phyloP scores from a whole-genome alignment of 2,797 vertebrate species.

The Channallabes apus region DNA sequence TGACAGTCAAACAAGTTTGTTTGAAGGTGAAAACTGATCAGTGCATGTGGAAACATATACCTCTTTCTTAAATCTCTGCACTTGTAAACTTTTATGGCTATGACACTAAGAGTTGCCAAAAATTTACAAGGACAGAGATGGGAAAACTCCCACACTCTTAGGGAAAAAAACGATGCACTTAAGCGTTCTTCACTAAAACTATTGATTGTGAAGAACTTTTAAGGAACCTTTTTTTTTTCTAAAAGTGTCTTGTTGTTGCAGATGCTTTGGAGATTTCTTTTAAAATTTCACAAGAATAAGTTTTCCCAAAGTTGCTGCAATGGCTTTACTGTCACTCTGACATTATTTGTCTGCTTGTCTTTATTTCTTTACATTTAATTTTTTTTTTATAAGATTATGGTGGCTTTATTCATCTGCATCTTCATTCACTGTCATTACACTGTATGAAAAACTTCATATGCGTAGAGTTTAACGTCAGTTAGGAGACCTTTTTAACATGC shows the following conservation, averaged over 20 bases:
- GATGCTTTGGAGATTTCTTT: neutral
- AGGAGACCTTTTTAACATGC: neutral
- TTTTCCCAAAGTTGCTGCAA: neutral
- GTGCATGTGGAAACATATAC: conserved; percentile 14
- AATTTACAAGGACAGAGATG: conserved; percentile 12
- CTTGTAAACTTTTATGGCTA: neutral
- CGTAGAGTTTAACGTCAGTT: neutral
- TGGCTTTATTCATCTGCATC: neutral
- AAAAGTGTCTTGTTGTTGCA: conserved; percentile 8
- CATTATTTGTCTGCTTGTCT: neutral
- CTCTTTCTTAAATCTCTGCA: neutral
- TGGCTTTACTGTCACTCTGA: neutral
- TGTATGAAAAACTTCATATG: neutral
- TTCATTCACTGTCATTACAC: neutral
- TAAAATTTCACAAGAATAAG: neutral
- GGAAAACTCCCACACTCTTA: conserved; percentile 6
- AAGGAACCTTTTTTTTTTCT: neutral
- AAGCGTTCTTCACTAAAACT: neutral
- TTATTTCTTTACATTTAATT: neutral
- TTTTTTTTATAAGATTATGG: no score
- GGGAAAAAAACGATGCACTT: neutral
- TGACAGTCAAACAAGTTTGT: neutral
- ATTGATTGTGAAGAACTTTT: neutral
- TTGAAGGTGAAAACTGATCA: conserved; percentile 14
- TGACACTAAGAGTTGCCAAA: neutral